Base-by-base conservation (phyloP, 1,140 invertebrate genomes). In the Lucilia cuprina region DNA sequence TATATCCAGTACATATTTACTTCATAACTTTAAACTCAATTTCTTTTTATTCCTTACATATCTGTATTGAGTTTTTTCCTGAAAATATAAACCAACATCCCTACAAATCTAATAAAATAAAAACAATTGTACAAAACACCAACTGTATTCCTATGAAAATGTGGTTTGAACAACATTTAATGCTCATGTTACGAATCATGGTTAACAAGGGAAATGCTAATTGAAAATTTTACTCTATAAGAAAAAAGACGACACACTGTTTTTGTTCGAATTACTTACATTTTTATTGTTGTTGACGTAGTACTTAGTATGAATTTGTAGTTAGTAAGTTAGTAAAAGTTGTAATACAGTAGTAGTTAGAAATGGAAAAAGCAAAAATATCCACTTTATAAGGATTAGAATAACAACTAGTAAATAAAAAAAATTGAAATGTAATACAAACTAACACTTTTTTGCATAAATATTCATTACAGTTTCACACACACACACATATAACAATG, bases 181-280 rank as follows among this genome's bases (percentile, higher is more conserved):
- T 70, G 65, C 65, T 70, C 65, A 70, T 70, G 65, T 70, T 70
- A 70, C 65, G 65, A 70, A 70, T 70, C 65, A 70, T 70, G 65
- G n/a, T 70, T 70, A 70, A 70, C 65, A 70, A 70, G 65, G 65
- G 65, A 70, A 21, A 70, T 70, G 65, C n/a, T 70, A 70, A 70
- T 70, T 70, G 65, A 70, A 70, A 70, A 70, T 70, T 19, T 21
- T 70, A 21, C 65, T 70, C n/a, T 21, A 70, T 19, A n/a, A n/a
- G n/a, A n/a, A n/a, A n/a, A 21, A 70, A 70, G 3, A 70, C 65
- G 55, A 21, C 65, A 60, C 55, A 60, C 55, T 60, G 13, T 41
- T 60, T 14, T n/a, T n/a, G n/a, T n/a, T n/a, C n/a, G 13, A 14
- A 60, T 60, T 60, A 5, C 55, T 14, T 55, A 55, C 55, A 60